Evolutionary conservation across 2,888 invertebrate species (phyloP), one percentile per base, ranked within the genome.

Genomic region (Apeira syringaria): DNA sequence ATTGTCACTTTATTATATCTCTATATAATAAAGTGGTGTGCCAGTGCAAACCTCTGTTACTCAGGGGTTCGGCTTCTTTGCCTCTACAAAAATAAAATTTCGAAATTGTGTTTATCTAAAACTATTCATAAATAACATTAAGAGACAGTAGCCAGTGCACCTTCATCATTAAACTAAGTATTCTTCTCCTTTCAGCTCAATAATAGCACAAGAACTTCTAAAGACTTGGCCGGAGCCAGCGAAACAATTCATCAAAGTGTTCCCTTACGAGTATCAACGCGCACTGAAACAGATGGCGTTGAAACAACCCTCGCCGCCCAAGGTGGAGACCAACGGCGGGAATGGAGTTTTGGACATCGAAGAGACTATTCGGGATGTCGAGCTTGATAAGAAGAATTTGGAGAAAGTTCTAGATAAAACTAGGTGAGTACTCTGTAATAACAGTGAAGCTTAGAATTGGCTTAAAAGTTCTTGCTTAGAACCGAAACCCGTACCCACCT

Each of bases 191-290:
- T 49, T 1, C 62, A 90, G 91, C 7, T 98, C 98, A 1, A 72
- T 95, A 50, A 92, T 99, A 47, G 99, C 98, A 2, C 85, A 93
- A 52, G 91, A 94, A 15, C 88, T 99, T 17, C 82, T 99, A 0
- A 88, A 92, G 54, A 92, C 95, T 44, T 97, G 98, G 99, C 92
- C 94, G 0, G 91, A 91, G 43, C 92, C 94, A 39, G 93, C 96
- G 28, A 85, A 92, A 15, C 92, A 94, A 75, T 98, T 99, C 75
- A 92, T 98, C 38, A 99, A 99, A 91, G 97, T 99, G 30, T 99
- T 99, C 92, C 99, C 99, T 0, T 96, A 95, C 68, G 99, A 99
- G 71, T 99, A 98, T 86, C 98, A 98, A 71, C 92, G 96, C 51
- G 99, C 96, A 0, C 85, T 99, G 11, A 93, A 94, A 56, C 94